Evolutionary conservation across 2,797 vertebrate genomes (phyloP), one percentile per base, ranked within the genome.

Genomic region (Pempheris klunzingeri): DNA sequence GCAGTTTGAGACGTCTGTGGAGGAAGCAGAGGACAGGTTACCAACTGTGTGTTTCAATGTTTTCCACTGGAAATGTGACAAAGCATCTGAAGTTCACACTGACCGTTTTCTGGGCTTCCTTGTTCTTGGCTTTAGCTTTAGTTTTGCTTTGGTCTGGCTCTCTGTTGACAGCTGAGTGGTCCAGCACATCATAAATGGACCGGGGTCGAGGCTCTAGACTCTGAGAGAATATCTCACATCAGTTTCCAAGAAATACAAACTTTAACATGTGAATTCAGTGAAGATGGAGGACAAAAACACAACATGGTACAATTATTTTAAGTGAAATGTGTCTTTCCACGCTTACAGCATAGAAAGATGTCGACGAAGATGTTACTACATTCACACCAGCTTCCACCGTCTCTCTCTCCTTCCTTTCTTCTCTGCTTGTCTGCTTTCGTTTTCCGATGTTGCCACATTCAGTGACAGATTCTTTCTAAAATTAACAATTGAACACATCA

Each of bases 261-360:
- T n/a, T 52, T 0, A 24, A 46, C 7, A 28, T 18, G 67, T 43
- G 43, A 44, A 20, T 59, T 32, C 10, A 57, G 8, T 1, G 9
- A 46, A 28, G 13, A 26, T 36, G 12, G 9, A 22, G 1, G 4
- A 43, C n/a, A 50, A 57, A 53, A 5, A 10, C 18, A 0, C 18
- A 0, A 39, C 2, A 3, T 54, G 30, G 26, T 39, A 3, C 4
- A n/a, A 24, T 60, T 46, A 2, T 11, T 30, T 50, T 5, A 52
- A 39, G 15, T 59, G 13, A 69, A 71, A 61, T 52, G 6, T 78
- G 39, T 60, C 41, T 44, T 7, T 63, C 4, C 44, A 0, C 12
- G 13, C 94, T 93, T 76, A 95, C 95, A 15, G 90, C 92, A 67
- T 96, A 96, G 43, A 93, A 70, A 38, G 94, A 93, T 2, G 86